Percentiles rank a stretch among this genome's conserved stretches.
Conservation (phyloP, 2,797 vertebrate genomes). For the Mus spretus region DNA sequence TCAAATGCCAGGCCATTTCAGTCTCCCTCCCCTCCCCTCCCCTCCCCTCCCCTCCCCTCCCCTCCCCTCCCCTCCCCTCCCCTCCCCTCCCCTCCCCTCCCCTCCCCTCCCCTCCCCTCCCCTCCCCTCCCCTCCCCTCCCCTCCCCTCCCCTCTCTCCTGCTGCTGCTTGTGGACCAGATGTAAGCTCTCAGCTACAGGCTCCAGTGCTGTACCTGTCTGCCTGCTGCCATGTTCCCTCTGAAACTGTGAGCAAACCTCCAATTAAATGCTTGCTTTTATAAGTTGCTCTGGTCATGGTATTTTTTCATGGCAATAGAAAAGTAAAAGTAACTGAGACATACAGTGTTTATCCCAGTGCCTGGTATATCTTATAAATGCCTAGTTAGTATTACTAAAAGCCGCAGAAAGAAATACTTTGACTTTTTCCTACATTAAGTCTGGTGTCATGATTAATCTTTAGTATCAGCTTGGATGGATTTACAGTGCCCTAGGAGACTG, state of each 20-base stretch:
- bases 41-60: too few species aligned
- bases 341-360: not conserved
- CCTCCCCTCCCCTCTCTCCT: not conserved
- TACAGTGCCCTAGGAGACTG: not conserved
- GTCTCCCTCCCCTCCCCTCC: too few species aligned
- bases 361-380: not conserved
- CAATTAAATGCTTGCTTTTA: not conserved
- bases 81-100: too few species aligned
- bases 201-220: not conserved
- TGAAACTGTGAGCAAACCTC: not conserved
- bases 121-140: too few species aligned
- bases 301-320: not conserved
- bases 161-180: not conserved
- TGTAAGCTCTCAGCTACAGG: not conserved
- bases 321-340: not conserved
- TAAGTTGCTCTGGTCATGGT: not conserved
- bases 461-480: not conserved
- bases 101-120: too few species aligned
- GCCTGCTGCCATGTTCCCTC: not conserved
- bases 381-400: slow-evolving; percentile 5
- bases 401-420: not conserved
- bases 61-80: too few species aligned
- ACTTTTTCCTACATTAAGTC: slow-evolving; percentile 8
- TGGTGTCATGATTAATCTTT: not conserved
- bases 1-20: not conserved